phyloP scores from a whole-genome alignment of 92 coral and sea anemone genomes.

The Palythoa grandis region DNA sequence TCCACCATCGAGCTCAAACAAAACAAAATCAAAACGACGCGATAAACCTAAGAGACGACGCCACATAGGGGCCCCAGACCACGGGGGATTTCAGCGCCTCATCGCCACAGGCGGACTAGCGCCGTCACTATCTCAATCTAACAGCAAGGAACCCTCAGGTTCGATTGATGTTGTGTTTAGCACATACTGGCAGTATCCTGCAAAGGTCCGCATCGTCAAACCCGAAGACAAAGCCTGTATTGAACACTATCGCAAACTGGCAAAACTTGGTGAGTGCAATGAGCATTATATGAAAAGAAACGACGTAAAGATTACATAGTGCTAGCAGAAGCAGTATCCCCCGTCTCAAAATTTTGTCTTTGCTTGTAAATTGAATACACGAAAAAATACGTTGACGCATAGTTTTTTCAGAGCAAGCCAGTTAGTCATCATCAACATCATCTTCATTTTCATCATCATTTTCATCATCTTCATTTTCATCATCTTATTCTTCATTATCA shows the following conservation, averaged over 20 bases:
- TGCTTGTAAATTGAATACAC: no score
- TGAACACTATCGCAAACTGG: conserved; percentile 85
- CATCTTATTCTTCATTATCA: no score
- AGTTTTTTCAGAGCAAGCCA: no score
- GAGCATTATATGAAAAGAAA: background rate
- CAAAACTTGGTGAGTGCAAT: conserved; percentile 70
- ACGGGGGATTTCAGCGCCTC: conserved; percentile 97
- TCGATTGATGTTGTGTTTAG: conserved; percentile 92
- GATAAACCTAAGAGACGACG: conserved; percentile 41
- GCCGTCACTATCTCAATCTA: conserved; percentile 67
- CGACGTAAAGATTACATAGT: background rate
- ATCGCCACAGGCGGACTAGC: conserved; percentile 89
- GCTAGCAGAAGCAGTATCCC: no score
- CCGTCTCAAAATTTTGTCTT: no score
- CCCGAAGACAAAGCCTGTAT: conserved; percentile 93
- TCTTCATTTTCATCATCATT: background rate
- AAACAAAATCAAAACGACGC: background rate
- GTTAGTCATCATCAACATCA: background rate
- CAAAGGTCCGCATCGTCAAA: conserved; percentile 89
- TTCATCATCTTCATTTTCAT: background rate
- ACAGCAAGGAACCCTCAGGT: conserved; percentile 63
- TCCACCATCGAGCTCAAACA: background rate
- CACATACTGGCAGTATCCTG: conserved; percentile 98
- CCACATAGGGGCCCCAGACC: conserved; percentile 97
- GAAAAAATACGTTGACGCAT: no score